A percentile compares a stretch with the other conserved stretches of the same genome.
Evolutionary conservation across 2,888 invertebrate species (phyloP).

Genomic region (Drosophila ezoana): DNA sequence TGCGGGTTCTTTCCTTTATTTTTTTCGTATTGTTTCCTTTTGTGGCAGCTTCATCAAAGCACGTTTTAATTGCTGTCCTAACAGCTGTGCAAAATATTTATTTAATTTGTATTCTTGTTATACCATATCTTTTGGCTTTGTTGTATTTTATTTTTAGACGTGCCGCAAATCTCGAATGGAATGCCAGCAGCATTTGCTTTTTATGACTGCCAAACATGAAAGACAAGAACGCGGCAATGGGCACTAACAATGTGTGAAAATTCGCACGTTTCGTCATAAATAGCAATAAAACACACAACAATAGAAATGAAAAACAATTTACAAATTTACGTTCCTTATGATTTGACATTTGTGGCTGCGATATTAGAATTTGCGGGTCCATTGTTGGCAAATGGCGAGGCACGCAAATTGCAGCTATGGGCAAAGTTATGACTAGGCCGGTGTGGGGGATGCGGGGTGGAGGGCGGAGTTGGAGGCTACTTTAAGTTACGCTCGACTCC

Average conservation of each 20-base stretch:
- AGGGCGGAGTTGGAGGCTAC: not conserved
- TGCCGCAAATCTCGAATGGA: slow-evolving; percentile 44
- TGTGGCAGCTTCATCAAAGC: slow-evolving; percentile 48
- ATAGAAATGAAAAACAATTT: slow-evolving; percentile 57
- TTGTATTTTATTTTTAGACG: slow-evolving; percentile 57
- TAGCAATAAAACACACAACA: slow-evolving; percentile 58
- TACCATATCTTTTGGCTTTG: slow-evolving; percentile 6
- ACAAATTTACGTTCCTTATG: slow-evolving; percentile 47
- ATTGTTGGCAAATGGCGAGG: slow-evolving; percentile 19
- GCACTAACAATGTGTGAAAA: slow-evolving; percentile 70
- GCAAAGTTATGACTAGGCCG: slow-evolving; percentile 3
- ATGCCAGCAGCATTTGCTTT: slow-evolving; percentile 66
- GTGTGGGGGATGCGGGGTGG: too few relatives aligned
- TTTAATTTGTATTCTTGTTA: slow-evolving; percentile 23
- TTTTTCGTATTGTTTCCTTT: slow-evolving; percentile 17
- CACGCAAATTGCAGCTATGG: slow-evolving; percentile 19
- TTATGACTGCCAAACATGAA: slow-evolving; percentile 67
- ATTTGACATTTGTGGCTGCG: slow-evolving; percentile 34
- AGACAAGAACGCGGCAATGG: slow-evolving; percentile 36
- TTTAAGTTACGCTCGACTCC: not conserved
- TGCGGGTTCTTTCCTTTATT: slow-evolving; percentile 24
- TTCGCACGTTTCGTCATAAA: slow-evolving; percentile 76
- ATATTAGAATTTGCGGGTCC: slow-evolving; percentile 14
- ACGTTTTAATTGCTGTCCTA: slow-evolving; percentile 69
- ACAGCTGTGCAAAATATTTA: slow-evolving; percentile 61